Evolutionary conservation across 1,140 invertebrate genomes (phyloP).

Genomic region (Drosophila truncata): DNA sequence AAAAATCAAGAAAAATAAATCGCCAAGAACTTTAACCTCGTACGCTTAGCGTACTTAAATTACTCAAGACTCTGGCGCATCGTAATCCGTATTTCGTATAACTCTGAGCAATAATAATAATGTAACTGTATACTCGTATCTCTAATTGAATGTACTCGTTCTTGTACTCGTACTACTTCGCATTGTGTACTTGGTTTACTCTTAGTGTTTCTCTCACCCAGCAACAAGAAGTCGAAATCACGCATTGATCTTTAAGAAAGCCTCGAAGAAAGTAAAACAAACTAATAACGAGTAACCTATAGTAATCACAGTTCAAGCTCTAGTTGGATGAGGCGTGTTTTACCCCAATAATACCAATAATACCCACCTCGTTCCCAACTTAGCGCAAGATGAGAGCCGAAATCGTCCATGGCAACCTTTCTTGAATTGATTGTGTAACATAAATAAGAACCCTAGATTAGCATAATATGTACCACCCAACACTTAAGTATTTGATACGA

Average conservation of each 20-base stretch:
- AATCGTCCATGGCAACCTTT: conserved; percentile 45
- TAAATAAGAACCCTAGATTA: conserved; percentile 53
- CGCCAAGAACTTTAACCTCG: conserved; percentile 49
- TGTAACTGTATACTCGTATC: conserved; percentile 49
- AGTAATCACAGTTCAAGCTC: conserved; percentile 43
- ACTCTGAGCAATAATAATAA: conserved; percentile 76
- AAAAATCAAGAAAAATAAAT: conserved; percentile 45
- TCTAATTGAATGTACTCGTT: conserved; percentile 57
- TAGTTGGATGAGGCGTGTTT: conserved; percentile 40
- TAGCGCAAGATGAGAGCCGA: conserved; percentile 58
- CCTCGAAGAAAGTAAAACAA: conserved; percentile 51
- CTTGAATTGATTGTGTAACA: conserved; percentile 52
- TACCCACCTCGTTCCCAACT: conserved; percentile 7
- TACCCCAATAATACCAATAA: conserved; percentile 32
- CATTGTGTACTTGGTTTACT: conserved; percentile 69
- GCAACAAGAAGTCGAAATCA: conserved; percentile 35
- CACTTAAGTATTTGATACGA: conserved; percentile 29
- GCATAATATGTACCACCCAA: conserved; percentile 32
- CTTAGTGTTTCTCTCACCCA: conserved; percentile 72
- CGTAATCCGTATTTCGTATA: conserved; percentile 76
- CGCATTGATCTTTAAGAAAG: conserved; percentile 51
- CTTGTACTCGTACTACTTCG: conserved; percentile 62
- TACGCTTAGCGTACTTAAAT: conserved; percentile 67
- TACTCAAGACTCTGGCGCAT: conserved; percentile 62
- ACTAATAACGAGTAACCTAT: conserved; percentile 36